Evolutionary conservation across 1,140 invertebrate species (phyloP).

Genomic region (Diachasmimorpha longicaudata): DNA sequence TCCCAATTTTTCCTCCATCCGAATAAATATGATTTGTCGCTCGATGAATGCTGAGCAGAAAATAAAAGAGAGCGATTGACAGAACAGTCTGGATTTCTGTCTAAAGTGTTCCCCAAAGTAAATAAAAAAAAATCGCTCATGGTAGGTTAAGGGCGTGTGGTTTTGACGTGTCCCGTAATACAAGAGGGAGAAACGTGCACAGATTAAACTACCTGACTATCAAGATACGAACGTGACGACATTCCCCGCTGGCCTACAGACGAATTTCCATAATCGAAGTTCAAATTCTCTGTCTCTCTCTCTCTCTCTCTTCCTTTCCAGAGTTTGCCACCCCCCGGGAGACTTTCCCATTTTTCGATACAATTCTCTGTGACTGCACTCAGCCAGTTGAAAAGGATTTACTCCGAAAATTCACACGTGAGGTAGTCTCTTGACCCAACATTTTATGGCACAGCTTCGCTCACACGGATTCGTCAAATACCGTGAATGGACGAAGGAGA

Average conservation of each 20-base stretch:
- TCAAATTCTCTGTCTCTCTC: background rate
- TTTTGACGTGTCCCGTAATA: background rate
- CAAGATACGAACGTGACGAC: constrained; percentile 13
- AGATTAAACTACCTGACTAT: background rate
- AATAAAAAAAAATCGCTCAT: background rate
- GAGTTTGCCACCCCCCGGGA: background rate
- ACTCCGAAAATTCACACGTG: background rate
- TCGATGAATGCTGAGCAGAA: background rate
- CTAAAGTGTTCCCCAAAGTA: background rate
- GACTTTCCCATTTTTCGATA: background rate
- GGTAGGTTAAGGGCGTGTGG: background rate
- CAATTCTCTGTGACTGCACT: background rate
- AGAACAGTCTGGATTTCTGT: background rate
- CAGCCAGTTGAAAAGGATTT: background rate
- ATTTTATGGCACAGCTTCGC: background rate
- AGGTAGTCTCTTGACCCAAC: background rate
- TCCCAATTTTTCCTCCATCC: too few species aligned
- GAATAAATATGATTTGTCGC: background rate
- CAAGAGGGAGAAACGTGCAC: background rate
- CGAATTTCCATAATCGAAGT: constrained; percentile 9
- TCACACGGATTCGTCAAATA: background rate
- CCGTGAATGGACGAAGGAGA: background rate
- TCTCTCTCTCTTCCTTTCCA: background rate
- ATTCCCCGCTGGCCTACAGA: background rate
- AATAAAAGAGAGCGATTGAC: background rate